phyloP scores from a whole-genome alignment of 2,888 invertebrate genomes.

The Nymphalis urticae region DNA sequence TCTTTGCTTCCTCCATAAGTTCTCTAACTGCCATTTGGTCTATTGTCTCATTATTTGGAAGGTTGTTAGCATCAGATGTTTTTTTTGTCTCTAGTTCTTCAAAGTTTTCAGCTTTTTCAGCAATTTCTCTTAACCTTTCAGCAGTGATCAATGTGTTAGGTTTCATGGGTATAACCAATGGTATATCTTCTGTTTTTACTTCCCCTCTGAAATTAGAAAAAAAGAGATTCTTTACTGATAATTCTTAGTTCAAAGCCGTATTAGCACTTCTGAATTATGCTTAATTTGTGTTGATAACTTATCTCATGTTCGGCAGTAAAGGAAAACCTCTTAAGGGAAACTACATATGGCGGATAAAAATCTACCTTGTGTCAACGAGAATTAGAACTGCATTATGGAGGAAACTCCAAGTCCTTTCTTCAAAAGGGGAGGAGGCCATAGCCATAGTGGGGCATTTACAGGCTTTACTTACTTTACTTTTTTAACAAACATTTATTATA shows the following conservation, averaged over 20 bases:
- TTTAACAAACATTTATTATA: too few relatives aligned
- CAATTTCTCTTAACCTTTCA: slow-evolving; percentile 72
- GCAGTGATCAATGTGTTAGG: slow-evolving; percentile 79
- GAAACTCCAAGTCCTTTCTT: too few relatives aligned
- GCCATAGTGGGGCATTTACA: too few relatives aligned
- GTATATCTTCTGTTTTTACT: slow-evolving; percentile 74
- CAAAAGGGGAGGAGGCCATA: too few relatives aligned
- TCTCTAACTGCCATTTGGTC: slow-evolving; percentile 89
- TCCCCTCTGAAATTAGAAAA: slow-evolving; percentile 70
- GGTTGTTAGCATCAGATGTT: slow-evolving; percentile 31
- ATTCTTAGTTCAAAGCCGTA: too few relatives aligned
- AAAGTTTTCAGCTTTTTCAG: slow-evolving; percentile 75
- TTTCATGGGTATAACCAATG: slow-evolving; percentile 85
- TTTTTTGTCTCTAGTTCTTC: slow-evolving; percentile 70
- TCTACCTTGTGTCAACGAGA: too few relatives aligned
- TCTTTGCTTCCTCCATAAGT: slow-evolving; percentile 83
- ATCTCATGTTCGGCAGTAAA: neutral
- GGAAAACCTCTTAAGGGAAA: slow-evolving; percentile 37
- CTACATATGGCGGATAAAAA: too few relatives aligned
- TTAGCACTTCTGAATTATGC: too few relatives aligned
- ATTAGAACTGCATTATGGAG: too few relatives aligned
- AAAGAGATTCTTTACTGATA: too few relatives aligned
- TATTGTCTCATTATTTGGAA: slow-evolving; percentile 56
- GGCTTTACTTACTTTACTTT: too few relatives aligned
- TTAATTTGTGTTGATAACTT: too few relatives aligned